Evolutionary conservation across 2,113 vertebrate genomes (phyloP), one percentile per base, ranked within the genome.

Genomic region (Anarrhichthys ocellatus): DNA sequence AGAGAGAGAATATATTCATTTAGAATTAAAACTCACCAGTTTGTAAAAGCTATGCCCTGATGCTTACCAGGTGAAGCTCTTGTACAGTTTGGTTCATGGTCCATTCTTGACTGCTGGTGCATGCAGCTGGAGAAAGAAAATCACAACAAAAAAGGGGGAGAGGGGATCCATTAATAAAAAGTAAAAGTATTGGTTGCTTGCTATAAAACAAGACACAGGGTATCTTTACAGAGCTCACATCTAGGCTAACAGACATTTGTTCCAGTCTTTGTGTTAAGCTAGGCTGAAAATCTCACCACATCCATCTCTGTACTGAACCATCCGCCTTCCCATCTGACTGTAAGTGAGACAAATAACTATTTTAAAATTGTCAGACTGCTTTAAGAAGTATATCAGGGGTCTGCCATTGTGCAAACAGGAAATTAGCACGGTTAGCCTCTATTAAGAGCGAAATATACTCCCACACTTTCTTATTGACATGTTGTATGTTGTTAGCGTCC

Each of bases 101-200:
- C 98, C 98, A 99, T 93, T 99, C 98, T 89, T 98, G 98, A 92
- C 96, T 99, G 93, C 96, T 99, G 85, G 96, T 95, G 93, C 97
- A 95, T 6, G 95, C 94, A 84, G 96, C 98, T 99, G 91, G 42
- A 90, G 62, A 40, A 17, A 72, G n/a, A 63, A 29, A 40, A 29
- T 4, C 7, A 66, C 29, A 56, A 0, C 14, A 73, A 59, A 59
- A 68, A 15, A 27, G 5, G 32, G 1, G 8, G 7, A 38, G 5
- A 48, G 1, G 4, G 1, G 20, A 38, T 65, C 56, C 6, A 81
- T 65, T 50, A 8, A 63, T 58, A 5, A 48, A 74, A 34, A n/a
- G 40, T 34, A 34, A 13, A 62, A 38, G 2, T 17, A 15, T 14
- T 48, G 17, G 10, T 80, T n/a, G n/a, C 36, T 22, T 61, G 29